phyloP scores from a whole-genome alignment of 1,140 invertebrate genomes.

The Pinna nobilis region DNA sequence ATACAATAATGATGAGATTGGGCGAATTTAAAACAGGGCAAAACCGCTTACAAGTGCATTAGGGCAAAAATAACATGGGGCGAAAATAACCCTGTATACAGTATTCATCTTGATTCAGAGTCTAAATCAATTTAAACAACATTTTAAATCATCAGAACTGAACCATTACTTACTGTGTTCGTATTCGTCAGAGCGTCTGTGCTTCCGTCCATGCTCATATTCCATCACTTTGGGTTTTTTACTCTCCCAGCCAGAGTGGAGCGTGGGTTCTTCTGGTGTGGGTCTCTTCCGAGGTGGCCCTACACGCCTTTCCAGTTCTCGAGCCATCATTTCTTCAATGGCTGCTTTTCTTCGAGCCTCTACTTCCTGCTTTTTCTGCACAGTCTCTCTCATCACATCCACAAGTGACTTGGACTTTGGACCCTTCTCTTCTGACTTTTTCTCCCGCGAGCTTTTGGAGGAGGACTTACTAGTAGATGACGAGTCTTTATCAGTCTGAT shows the following conservation, averaged over 20 bases:
- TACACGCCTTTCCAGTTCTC: constrained; percentile 41
- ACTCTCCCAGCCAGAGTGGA: constrained; percentile 33
- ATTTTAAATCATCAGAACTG: neutral
- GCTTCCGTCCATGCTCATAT: constrained; percentile 31
- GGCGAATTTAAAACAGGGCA: too few relatives aligned
- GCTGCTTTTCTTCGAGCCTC: constrained; percentile 42
- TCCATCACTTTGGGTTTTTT: constrained; percentile 35
- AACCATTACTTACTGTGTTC: neutral
- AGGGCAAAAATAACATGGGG: too few relatives aligned
- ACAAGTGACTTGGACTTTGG: constrained; percentile 31
- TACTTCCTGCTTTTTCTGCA: constrained; percentile 34
- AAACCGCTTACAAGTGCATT: too few relatives aligned
- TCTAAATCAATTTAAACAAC: neutral
- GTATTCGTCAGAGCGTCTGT: constrained; percentile 2
- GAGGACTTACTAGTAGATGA: constrained; percentile 5
- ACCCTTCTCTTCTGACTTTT: constrained; percentile 2
- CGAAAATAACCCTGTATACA: neutral
- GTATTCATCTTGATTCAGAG: neutral
- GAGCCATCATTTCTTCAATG: constrained; percentile 48
- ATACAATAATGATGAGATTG: too few relatives aligned
- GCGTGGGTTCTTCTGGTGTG: constrained; percentile 25
- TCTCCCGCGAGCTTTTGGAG: neutral
- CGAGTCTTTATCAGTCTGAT: constrained; percentile 7
- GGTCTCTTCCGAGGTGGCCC: constrained; percentile 36
- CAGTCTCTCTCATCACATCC: constrained; percentile 37